These are phyloP conservation scores for Sinosuthora webbiana DNA, from an alignment of 2,113 vertebrate genomes.

Conservation along the genomic window DNA sequence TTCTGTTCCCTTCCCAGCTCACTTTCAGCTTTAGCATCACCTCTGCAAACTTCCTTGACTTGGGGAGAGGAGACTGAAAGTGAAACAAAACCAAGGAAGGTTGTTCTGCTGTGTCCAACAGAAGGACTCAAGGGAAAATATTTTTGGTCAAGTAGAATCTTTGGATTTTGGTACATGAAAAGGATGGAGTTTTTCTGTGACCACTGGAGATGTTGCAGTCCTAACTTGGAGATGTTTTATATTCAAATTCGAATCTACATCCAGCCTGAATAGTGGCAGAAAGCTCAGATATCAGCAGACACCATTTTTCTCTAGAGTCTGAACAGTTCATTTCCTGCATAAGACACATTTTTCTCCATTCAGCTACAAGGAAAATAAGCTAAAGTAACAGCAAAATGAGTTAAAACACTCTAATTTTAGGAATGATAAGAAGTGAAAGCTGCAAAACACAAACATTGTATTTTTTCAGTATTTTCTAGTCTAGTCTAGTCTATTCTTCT, in stretches of 20 bases:
- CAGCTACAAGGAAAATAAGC: neutral
- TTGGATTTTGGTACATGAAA: neutral
- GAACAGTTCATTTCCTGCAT: neutral
- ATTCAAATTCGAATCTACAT: neutral
- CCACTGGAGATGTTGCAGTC: neutral
- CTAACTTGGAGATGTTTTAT: neutral
- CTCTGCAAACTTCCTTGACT: neutral
- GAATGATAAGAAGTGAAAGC: neutral
- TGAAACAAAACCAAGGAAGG: neutral
- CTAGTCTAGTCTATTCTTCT: neutral
- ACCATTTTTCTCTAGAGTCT: neutral
- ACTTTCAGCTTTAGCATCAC: neutral
- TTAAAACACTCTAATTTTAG: neutral
- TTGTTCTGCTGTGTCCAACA: neutral
- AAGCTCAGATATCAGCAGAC: fast-evolving
- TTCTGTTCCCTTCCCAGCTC: neutral
- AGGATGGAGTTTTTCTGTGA: neutral
- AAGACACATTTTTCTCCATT: neutral
- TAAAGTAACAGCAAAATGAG: neutral
- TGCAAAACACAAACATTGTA: neutral
- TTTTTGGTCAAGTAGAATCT: neutral
- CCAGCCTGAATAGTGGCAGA: neutral
- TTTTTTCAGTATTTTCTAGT: neutral
- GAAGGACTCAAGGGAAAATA: neutral
- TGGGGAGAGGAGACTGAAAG: neutral